Conservation (phyloP, 2,797 vertebrate species). For the Tragopan temminckii region DNA sequence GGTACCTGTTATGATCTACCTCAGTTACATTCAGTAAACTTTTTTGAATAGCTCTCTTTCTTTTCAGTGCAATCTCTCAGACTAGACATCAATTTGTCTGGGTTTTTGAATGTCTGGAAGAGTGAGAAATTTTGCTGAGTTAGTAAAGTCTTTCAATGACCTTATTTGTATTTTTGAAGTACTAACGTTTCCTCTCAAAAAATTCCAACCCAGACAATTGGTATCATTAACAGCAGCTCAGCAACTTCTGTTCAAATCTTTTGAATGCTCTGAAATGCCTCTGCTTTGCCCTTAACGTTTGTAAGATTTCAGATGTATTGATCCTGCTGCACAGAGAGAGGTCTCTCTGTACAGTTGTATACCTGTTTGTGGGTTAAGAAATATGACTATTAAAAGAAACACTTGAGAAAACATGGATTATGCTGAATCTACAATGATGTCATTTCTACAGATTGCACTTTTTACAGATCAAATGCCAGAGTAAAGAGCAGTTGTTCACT, state of each 20-base stretch:
- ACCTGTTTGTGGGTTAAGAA: neutral
- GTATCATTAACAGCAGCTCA: slow-evolving; percentile 5
- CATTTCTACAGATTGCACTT: neutral
- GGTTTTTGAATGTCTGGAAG: neutral
- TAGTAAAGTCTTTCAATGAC: slow-evolving; percentile 37
- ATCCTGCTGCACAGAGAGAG: neutral
- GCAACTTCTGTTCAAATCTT: slow-evolving; percentile 30
- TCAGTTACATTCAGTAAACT: neutral
- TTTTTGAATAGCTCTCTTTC: neutral
- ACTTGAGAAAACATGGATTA: neutral
- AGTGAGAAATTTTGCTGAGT: slow-evolving; percentile 26
- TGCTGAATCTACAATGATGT: neutral
- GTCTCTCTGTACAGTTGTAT: neutral
- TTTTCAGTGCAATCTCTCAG: neutral
- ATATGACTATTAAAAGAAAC: neutral
- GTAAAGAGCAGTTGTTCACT: neutral
- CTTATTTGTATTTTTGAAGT: slow-evolving; percentile 38
- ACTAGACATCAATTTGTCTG: neutral
- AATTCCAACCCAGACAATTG: neutral
- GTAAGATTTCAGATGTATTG: neutral
- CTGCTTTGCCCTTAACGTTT: neutral
- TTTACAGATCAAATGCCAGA: neutral
- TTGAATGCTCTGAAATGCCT: neutral
- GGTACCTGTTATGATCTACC: neutral
- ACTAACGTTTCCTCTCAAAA: neutral